Evolutionary conservation across 2,888 invertebrate species (phyloP).

Genomic region (Cheilosia variabilis): DNA sequence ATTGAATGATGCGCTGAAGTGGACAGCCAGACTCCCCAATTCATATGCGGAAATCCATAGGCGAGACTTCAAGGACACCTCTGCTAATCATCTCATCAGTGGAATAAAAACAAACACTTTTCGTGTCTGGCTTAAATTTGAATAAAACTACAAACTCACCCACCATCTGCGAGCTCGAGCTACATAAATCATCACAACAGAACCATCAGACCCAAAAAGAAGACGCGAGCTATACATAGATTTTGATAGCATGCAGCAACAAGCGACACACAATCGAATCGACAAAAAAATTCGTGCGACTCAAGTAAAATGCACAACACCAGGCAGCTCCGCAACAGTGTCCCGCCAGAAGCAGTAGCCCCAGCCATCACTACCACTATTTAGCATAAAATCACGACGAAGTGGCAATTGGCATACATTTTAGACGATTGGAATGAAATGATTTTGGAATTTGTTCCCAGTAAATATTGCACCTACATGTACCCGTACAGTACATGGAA

Average conservation of each 20-base stretch:
- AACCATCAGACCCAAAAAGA: conserved; percentile 17
- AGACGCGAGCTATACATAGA: conserved; percentile 16
- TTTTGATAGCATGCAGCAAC: conserved; percentile 35
- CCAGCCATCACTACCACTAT: no score
- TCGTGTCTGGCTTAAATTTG: conserved; percentile 70
- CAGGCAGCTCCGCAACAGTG: not conserved
- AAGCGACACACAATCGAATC: not conserved
- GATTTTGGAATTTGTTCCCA: conserved; percentile 58
- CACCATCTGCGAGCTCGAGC: conserved; percentile 5
- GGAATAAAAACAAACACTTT: conserved; percentile 71
- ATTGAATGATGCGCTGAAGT: conserved; percentile 64
- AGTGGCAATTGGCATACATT: conserved; percentile 31
- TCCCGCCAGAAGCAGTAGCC: not conserved
- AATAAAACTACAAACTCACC: conserved; percentile 47
- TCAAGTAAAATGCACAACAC: conserved; percentile 12
- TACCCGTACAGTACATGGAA: conserved; percentile 8
- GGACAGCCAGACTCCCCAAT: conserved; percentile 74
- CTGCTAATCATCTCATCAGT: conserved; percentile 77
- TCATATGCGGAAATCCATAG: conserved; percentile 81
- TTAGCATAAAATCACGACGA: conserved; percentile 16
- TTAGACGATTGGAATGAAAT: conserved; percentile 9
- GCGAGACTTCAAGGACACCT: conserved; percentile 82
- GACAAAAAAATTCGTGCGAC: not conserved
- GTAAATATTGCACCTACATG: conserved; percentile 62
- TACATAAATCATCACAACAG: not conserved